A percentile compares a stretch with the other conserved stretches of the same genome.
phyloP scores from a whole-genome alignment of 2,797 vertebrate genomes.

The Pitangus sulphuratus region DNA sequence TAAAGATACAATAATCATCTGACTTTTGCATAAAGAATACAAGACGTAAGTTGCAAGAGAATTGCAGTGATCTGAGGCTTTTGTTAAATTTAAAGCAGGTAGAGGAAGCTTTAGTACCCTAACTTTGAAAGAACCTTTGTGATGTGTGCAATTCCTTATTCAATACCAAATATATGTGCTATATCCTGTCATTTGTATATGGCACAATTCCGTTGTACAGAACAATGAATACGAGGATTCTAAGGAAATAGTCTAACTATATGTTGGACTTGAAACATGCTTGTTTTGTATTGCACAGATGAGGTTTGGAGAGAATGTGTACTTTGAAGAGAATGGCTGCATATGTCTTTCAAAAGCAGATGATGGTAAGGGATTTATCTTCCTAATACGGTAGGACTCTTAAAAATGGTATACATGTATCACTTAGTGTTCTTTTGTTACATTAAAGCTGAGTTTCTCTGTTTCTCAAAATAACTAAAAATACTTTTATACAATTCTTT shows the following conservation, averaged over 20 bases:
- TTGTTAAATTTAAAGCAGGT: background rate
- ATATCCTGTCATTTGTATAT: background rate
- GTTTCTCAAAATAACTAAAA: background rate
- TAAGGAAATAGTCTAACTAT: background rate
- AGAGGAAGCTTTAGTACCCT: background rate
- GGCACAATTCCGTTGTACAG: background rate
- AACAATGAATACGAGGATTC: background rate
- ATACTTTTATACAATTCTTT: background rate
- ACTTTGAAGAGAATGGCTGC: slow-evolving; percentile 84
- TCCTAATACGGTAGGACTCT: background rate
- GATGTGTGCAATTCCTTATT: background rate
- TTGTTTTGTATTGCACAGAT: slow-evolving; percentile 77
- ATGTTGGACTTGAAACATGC: background rate
- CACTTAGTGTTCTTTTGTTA: background rate
- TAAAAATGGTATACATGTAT: background rate
- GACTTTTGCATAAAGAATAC: background rate
- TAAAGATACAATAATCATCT: background rate
- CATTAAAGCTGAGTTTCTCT: background rate
- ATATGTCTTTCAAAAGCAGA: slow-evolving; percentile 84
- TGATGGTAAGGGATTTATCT: slow-evolving; percentile 77
- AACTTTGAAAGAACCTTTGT: background rate
- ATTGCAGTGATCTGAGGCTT: background rate
- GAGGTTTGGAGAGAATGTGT: slow-evolving; percentile 81
- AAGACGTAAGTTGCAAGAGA: background rate
- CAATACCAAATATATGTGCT: background rate